Conservation (phyloP, 2,888 invertebrate genomes). For the Eupithecia subfuscata region DNA sequence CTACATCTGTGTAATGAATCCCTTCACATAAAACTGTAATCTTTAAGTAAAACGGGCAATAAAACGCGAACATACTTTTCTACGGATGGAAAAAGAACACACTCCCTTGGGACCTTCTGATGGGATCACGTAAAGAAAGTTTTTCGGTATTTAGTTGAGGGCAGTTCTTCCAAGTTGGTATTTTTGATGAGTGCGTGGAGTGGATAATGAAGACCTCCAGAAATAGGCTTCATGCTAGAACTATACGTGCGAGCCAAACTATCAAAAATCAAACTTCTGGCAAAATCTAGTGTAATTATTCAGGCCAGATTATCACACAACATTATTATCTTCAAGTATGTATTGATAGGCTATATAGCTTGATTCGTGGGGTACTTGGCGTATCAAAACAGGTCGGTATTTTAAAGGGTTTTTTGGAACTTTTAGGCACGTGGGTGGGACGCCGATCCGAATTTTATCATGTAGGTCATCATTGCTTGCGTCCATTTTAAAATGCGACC, state of each 20-base stretch:
- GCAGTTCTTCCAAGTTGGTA: conserved; percentile 49
- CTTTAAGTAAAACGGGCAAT: conserved; percentile 67
- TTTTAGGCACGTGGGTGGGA: neutral
- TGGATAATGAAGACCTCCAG: neutral
- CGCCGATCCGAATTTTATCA: no score
- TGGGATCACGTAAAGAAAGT: conserved; percentile 78
- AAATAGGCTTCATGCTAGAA: neutral
- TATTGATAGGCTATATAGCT: no score
- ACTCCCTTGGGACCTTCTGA: conserved; percentile 62
- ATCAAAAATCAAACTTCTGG: neutral
- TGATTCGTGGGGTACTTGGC: no score
- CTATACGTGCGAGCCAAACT: neutral
- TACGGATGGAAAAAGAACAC: conserved; percentile 60
- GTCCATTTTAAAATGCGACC: neutral
- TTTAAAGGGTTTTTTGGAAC: no score
- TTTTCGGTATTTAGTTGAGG: conserved; percentile 75
- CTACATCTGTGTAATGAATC: conserved; percentile 58
- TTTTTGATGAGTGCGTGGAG: neutral
- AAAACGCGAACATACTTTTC: conserved; percentile 63
- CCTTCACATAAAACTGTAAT: conserved; percentile 54
- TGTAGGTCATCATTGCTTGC: no score
- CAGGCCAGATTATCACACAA: neutral
- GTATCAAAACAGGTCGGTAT: no score
- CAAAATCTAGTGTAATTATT: neutral
- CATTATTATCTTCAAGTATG: neutral